Percentiles rank a stretch among this genome's conserved stretches.
Conservation (phyloP, 92 coral and sea anemone genomes). For the Palythoa grandiflora region DNA sequence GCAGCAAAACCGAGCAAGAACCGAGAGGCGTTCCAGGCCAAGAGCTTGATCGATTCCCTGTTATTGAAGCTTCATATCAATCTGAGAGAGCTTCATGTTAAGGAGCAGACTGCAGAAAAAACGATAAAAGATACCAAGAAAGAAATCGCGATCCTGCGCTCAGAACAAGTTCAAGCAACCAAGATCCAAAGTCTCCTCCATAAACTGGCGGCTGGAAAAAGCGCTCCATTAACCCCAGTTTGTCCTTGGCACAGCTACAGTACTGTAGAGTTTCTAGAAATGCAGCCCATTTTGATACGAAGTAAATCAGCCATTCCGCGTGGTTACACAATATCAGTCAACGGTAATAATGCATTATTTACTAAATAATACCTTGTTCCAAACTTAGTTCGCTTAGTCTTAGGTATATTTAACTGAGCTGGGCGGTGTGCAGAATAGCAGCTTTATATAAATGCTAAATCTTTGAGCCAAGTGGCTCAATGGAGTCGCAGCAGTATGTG, state of each 20-base stretch:
- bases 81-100: conserved; percentile 22
- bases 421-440: too few relatives aligned
- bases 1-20: too few relatives aligned
- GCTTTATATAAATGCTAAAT: too few relatives aligned
- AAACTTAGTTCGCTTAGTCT: too few relatives aligned
- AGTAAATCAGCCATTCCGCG: neutral
- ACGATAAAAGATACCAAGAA: conserved; percentile 41
- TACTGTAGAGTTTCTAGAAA: conserved; percentile 53
- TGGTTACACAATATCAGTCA: conserved; percentile 57
- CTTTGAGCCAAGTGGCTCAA: too few relatives aligned
- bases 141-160: conserved; percentile 28
- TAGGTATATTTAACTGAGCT: too few relatives aligned
- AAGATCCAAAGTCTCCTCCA: conserved; percentile 35
- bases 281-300: conserved; percentile 62
- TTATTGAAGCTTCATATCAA: conserved; percentile 49
- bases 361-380: too few relatives aligned
- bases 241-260: conserved; percentile 53
- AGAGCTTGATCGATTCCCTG: too few relatives aligned
- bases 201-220: conserved; percentile 25
- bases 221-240: conserved; percentile 19
- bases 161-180: conserved; percentile 52
- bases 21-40: too few relatives aligned
- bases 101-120: conserved; percentile 10
- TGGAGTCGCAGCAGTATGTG: too few relatives aligned
- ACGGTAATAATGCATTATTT: conserved; percentile 49